phyloP scores from a whole-genome alignment of 2,888 invertebrate genomes.

The Branchellion lobata region DNA sequence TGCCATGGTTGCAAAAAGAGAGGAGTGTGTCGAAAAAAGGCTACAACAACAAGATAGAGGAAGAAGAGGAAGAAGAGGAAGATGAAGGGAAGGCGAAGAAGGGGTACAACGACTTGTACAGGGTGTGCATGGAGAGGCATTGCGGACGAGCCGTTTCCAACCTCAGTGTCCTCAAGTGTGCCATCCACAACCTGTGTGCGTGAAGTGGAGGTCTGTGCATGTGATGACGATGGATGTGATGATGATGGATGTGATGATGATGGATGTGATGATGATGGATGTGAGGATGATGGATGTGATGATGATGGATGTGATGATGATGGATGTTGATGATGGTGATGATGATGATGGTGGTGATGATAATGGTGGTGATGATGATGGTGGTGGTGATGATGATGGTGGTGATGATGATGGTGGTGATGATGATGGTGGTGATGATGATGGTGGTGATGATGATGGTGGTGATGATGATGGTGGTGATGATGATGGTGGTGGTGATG shows the following conservation, averaged over 20 bases:
- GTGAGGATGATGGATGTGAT: background rate
- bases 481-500: background rate
- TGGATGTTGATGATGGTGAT: background rate
- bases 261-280: background rate
- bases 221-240: constrained; percentile 60
- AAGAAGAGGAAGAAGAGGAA: background rate
- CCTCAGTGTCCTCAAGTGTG: constrained; percentile 57
- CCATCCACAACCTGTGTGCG: constrained; percentile 59
- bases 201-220: constrained; percentile 63
- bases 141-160: background rate
- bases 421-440: background rate
- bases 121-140: background rate
- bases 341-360: background rate
- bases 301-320: constrained; percentile 13
- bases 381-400: background rate
- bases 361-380: constrained; percentile 12
- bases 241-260: background rate
- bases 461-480: constrained; percentile 16
- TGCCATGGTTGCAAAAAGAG: background rate
- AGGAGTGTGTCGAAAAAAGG: background rate
- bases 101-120: background rate
- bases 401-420: constrained; percentile 12
- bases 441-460: constrained; percentile 21
- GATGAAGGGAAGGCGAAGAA: background rate
- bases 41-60: no score